A percentile compares a stretch with the other conserved stretches of the same genome.
Conservation (phyloP, 2,113 vertebrate genomes). For the Sylvilagus bachmani region DNA sequence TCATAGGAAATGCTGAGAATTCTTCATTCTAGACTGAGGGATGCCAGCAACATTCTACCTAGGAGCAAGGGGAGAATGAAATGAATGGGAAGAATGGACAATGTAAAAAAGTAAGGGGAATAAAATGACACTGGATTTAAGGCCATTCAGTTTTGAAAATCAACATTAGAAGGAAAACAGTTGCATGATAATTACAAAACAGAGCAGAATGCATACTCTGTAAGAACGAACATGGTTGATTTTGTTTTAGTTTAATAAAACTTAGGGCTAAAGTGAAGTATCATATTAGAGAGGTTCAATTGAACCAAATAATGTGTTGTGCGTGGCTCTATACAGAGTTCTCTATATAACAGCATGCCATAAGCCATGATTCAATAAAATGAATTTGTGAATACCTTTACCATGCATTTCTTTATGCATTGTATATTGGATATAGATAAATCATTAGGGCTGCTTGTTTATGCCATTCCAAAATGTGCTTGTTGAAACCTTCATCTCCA, state of each 20-base stretch:
- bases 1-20: background rate
- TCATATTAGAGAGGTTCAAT: background rate
- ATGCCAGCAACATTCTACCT: background rate
- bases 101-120: background rate
- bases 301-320: background rate
- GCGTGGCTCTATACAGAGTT: background rate
- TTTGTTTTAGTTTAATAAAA: background rate
- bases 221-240: background rate
- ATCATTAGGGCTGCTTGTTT: background rate
- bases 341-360: background rate
- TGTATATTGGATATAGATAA: background rate
- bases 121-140: accelerated
- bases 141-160: background rate
- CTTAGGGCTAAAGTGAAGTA: background rate
- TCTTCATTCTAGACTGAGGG: background rate
- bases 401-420: background rate
- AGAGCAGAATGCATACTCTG: background rate
- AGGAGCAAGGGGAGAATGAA: background rate
- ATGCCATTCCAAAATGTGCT: background rate
- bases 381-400: background rate
- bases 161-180: background rate
- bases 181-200: background rate
- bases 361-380: background rate
- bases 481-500: background rate
- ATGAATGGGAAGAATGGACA: background rate